Evolutionary conservation across 2,888 invertebrate genomes (phyloP).

Genomic region (Lycia hirtaria): DNA sequence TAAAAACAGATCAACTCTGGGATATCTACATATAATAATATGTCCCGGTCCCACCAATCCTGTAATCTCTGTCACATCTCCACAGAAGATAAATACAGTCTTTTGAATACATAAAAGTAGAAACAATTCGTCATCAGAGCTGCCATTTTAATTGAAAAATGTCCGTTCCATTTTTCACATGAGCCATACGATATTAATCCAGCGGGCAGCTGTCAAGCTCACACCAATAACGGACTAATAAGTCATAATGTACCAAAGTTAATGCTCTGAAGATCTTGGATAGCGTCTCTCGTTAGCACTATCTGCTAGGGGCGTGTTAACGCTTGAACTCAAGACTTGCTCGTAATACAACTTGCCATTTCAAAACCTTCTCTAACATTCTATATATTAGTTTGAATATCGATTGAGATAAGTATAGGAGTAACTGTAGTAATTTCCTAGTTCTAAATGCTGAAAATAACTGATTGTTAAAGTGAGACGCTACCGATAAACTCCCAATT

Average conservation of each 20-base stretch:
- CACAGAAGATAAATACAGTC: slow-evolving; percentile 6
- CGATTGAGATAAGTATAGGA: not conserved
- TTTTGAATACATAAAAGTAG: slow-evolving; percentile 9
- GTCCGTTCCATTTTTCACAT: slow-evolving; percentile 28
- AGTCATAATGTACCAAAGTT: slow-evolving; percentile 52
- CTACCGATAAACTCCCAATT: slow-evolving; percentile 41
- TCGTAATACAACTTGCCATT: slow-evolving; percentile 10
- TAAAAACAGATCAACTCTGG: not conserved
- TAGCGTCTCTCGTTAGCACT: slow-evolving; percentile 67
- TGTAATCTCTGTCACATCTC: slow-evolving; percentile 3
- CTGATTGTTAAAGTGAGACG: slow-evolving; percentile 38
- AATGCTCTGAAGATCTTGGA: slow-evolving; percentile 56
- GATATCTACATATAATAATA: not conserved
- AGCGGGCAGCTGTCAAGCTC: slow-evolving; percentile 46
- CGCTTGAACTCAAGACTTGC: slow-evolving; percentile 35
- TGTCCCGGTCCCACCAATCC: not conserved
- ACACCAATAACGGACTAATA: slow-evolving; percentile 47
- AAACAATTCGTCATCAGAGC: slow-evolving; percentile 18
- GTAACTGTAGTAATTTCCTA: slow-evolving; percentile 38
- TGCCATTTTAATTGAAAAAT: slow-evolving; percentile 27
- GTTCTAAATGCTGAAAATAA: slow-evolving; percentile 38
- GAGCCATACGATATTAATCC: slow-evolving; percentile 44
- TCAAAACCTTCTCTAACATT: slow-evolving; percentile 25
- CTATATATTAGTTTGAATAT: slow-evolving; percentile 24
- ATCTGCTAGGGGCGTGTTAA: slow-evolving; percentile 57